These are phyloP conservation scores for Catostylus mosaicus DNA, from an alignment of 30 jellyfish, hydroid and myxozoan genomes.

Conservation along the genomic window DNA sequence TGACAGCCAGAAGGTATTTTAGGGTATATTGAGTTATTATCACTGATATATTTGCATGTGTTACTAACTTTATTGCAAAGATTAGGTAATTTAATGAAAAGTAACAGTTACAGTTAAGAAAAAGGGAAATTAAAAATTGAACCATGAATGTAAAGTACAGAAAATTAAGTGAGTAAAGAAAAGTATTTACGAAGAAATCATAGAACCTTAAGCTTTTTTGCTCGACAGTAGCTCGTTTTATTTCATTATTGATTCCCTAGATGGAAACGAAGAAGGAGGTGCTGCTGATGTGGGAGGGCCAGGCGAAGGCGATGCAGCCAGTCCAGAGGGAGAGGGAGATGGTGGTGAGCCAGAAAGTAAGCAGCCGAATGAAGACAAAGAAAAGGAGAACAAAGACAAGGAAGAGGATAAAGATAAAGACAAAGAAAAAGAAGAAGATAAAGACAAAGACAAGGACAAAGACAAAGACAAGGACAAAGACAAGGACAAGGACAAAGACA, in stretches of 20 bases:
- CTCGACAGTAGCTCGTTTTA: background rate
- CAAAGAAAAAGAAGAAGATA: conserved; percentile 14
- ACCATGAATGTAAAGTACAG: no score
- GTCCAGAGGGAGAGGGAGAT: conserved; percentile 6
- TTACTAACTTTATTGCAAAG: no score
- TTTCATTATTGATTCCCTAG: background rate
- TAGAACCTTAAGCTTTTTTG: no score
- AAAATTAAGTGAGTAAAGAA: no score
- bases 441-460: no score
- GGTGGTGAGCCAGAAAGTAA: background rate
- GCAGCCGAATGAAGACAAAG: background rate
- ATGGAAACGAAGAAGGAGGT: conserved; percentile 10
- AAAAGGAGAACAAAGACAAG: background rate
- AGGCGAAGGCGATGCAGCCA: background rate
- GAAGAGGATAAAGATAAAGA: conserved; percentile 18
- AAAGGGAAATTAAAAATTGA: no score
- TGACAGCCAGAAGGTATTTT: no score
- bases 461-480: conserved; percentile 24
- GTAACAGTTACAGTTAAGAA: no score
- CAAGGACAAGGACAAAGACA: conserved; percentile 11
- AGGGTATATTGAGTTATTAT: no score
- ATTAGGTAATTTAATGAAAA: no score
- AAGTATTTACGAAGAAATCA: no score
- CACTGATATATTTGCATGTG: no score
- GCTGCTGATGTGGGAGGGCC: background rate